phyloP scores from a whole-genome alignment of 2,797 vertebrate genomes.

The Coregonus sp. region DNA sequence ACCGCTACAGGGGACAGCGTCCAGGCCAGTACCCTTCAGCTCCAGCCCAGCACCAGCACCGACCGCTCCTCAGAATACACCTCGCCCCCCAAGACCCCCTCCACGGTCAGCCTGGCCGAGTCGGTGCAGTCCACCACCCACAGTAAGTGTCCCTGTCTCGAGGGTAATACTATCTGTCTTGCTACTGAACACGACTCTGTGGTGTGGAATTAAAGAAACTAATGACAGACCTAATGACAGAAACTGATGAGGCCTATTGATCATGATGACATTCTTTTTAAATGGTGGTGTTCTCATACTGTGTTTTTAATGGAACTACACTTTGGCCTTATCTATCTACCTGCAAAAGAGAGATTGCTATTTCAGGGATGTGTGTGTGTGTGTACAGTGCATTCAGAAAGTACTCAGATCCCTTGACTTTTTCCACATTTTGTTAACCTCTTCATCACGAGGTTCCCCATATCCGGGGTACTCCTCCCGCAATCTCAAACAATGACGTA shows the following conservation, averaged over 20 bases:
- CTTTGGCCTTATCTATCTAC: neutral
- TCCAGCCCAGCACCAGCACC: slow-evolving; percentile 48
- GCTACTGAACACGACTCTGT: too few relatives aligned
- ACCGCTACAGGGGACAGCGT: slow-evolving; percentile 31
- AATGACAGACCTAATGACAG: too few relatives aligned
- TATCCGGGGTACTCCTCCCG: too few relatives aligned
- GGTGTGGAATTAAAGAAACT: too few relatives aligned
- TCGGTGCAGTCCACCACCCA: slow-evolving; percentile 78
- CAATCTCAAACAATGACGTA: too few relatives aligned
- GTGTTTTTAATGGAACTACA: neutral
- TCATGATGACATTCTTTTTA: too few relatives aligned
- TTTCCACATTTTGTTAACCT: too few relatives aligned
- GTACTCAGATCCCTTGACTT: too few relatives aligned
- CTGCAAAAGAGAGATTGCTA: neutral
- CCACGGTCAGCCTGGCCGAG: slow-evolving; percentile 81
- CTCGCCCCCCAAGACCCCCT: slow-evolving; percentile 76
- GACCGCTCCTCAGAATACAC: slow-evolving; percentile 57
- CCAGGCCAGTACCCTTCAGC: slow-evolving; percentile 35
- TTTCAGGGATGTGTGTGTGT: neutral
- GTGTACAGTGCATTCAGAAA: neutral
- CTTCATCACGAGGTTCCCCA: too few relatives aligned
- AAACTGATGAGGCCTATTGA: too few relatives aligned
- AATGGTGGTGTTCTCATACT: too few relatives aligned
- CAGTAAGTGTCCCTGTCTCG: slow-evolving; percentile 62
- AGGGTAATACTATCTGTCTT: too few relatives aligned